Evolutionary conservation across 1,140 invertebrate species (phyloP), one percentile per base, ranked within the genome.

Genomic region (Sarcophaga peregrina): DNA sequence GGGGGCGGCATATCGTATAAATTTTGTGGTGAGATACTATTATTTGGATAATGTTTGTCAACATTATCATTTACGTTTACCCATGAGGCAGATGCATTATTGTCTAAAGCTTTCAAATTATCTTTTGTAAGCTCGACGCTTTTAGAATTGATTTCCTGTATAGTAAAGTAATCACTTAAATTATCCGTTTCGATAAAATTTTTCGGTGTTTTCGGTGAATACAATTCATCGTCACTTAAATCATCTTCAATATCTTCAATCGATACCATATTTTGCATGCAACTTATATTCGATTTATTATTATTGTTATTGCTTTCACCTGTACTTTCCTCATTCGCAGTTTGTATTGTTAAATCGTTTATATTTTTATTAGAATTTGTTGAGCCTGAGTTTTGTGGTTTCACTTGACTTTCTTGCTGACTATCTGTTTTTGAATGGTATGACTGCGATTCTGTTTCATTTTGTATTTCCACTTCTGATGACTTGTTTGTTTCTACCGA

Each of bases 231-330:
- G 5, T 78, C 75, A 25, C 75, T 78, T 78, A 78, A 52, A 78
- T 78, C 75, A 78, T 78, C 75, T 78, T 78, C 75, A 10, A 78
- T 50, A 78, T 78, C 75, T 52, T 78, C 75, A 50, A 78, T 78
- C 8, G 75, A 78, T 47, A 78, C 75, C 17, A 78, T 52, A 37
- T 50, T 78, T 48, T n/a, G 8, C 8, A 78, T 48, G 3, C n/a
- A 50, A 48, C 47, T 78, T 25, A 78, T 17, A 20, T 10, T 78
- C n/a, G 75, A 17, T 78, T 78, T 78, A 11, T 20, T 11, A 68
- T 20, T 68, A 25, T 68, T 68, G 25, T 37, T 37, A 25, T 72
- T 72, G 62, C n/a, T 72, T 72, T 72, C 62, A 50, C 17, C 20
- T 78, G 50, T 52, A 1, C 6, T 20, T 78, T 50, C 47, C 15